A percentile compares a stretch with the other conserved stretches of the same genome.
These are phyloP conservation scores for Hippocampus abdominalis DNA, from an alignment of 2,113 vertebrate species.

Conservation along the genomic window DNA sequence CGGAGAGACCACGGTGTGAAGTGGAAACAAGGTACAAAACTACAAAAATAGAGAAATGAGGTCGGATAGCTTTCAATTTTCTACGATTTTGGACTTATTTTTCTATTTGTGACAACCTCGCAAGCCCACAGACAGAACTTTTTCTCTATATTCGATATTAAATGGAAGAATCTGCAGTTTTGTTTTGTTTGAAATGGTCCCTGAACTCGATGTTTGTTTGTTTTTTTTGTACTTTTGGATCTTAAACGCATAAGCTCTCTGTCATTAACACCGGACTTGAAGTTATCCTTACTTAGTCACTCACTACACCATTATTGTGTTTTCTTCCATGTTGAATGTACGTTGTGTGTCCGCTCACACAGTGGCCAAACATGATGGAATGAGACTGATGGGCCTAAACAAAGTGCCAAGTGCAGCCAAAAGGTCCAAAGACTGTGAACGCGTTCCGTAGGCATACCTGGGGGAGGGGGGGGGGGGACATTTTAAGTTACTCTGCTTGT, in stretches of 20 bases:
- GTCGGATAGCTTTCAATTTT: conserved; percentile 60
- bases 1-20: conserved; percentile 96
- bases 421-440: conserved; percentile 39
- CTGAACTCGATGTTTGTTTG: background rate
- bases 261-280: conserved; percentile 35
- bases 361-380: conserved; percentile 9
- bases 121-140: conserved; percentile 22
- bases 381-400: conserved; percentile 17
- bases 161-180: conserved; percentile 20
- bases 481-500: conserved; percentile 35
- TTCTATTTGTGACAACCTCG: conserved; percentile 1
- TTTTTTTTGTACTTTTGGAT: conserved; percentile 28
- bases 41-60: conserved; percentile 29
- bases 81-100: conserved; percentile 27
- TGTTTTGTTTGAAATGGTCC: background rate
- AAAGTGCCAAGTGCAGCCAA: conserved; percentile 24
- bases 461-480: no score
- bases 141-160: conserved; percentile 19
- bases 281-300: conserved; percentile 39
- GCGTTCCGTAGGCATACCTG: conserved; percentile 6
- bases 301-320: conserved; percentile 44
- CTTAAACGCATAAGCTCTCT: conserved; percentile 31
- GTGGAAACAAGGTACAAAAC: background rate
- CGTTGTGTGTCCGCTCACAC: conserved; percentile 20
- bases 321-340: conserved; percentile 52